phyloP scores from a whole-genome alignment of 2,113 vertebrate genomes.

The Rhadina sibilatrix region DNA sequence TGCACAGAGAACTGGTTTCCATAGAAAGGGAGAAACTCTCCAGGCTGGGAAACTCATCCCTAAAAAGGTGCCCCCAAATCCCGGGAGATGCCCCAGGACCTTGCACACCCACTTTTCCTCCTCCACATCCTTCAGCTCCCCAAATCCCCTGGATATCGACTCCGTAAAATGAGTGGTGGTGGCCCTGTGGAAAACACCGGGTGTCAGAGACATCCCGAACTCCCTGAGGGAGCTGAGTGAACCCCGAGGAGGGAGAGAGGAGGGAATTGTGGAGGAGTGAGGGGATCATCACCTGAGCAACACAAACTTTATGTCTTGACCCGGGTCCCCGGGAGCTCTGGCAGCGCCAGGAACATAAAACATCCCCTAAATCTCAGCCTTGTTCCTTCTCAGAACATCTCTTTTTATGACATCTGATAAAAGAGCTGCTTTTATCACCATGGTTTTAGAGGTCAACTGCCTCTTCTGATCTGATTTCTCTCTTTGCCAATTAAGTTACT shows the following conservation, averaged over 20 bases:
- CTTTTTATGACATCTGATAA: background rate
- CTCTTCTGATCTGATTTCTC: background rate
- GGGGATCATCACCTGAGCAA: background rate
- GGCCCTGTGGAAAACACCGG: background rate
- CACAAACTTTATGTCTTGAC: background rate
- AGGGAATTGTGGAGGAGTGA: background rate
- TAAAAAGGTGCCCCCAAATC: background rate
- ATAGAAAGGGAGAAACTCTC: background rate
- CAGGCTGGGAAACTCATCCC: background rate
- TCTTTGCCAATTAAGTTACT: background rate
- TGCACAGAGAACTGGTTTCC: background rate
- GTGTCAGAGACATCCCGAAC: background rate
- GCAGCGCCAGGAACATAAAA: background rate
- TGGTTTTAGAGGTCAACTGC: background rate
- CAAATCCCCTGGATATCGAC: background rate
- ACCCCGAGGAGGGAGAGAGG: background rate
- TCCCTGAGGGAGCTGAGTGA: background rate
- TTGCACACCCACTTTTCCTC: background rate
- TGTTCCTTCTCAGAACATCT: background rate
- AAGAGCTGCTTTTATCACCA: background rate
- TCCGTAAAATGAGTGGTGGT: background rate
- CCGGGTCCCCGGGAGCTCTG: accelerated
- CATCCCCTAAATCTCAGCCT: background rate
- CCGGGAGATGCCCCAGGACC: background rate
- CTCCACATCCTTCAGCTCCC: background rate